Evolutionary conservation across 2,113 vertebrate genomes (phyloP).

Genomic region (Oreotrochilus melanogaster): DNA sequence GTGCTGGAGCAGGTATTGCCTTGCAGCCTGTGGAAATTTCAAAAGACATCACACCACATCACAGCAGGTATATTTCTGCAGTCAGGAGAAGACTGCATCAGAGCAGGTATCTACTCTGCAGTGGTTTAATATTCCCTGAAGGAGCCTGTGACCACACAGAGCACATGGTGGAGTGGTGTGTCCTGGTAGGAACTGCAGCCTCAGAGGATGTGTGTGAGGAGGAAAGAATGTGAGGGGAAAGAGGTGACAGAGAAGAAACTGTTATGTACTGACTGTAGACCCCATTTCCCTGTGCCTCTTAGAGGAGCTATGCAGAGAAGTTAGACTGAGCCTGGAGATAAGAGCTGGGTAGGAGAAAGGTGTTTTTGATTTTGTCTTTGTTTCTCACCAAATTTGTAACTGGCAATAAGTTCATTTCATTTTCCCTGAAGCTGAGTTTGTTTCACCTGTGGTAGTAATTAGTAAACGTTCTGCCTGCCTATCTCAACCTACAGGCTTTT

Average conservation of each 20-base stretch:
- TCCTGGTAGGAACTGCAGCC: background rate
- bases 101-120: no score
- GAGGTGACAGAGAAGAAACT: background rate
- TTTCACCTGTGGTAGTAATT: background rate
- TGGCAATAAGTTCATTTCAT: background rate
- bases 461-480: background rate
- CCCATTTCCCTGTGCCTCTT: background rate
- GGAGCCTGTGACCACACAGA: background rate
- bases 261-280: background rate
- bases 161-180: background rate
- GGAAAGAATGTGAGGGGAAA: background rate
- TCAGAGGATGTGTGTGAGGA: no score
- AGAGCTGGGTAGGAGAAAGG: background rate
- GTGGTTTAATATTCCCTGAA: background rate
- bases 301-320: background rate
- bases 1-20: background rate
- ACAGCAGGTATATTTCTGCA: no score
- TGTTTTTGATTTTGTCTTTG: background rate
- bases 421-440: background rate
- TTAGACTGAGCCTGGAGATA: background rate
- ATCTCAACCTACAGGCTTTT: background rate
- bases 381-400: background rate
- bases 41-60: background rate
- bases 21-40: background rate
- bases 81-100: rapidly evolving